A percentile compares a stretch with the other conserved stretches of the same genome.
phyloP scores from a whole-genome alignment of 23 tunicate species.

The Phallusia fumigata region DNA sequence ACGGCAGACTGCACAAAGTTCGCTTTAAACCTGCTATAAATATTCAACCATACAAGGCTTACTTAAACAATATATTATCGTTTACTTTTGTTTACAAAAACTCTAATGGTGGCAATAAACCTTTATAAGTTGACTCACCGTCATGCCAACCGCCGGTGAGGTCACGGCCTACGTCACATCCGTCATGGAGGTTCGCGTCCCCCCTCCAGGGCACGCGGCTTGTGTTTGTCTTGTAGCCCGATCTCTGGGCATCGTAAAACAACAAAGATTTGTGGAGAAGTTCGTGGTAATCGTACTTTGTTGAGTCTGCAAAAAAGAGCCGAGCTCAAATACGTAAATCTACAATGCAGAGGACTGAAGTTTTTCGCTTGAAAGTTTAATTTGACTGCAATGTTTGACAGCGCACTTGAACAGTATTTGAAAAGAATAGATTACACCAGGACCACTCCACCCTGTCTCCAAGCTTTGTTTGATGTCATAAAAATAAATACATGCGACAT shows the following conservation, averaged over 20 bases:
- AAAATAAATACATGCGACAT: too few species aligned
- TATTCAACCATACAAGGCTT: too few species aligned
- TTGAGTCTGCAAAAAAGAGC: neutral
- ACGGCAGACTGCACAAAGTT: too few species aligned
- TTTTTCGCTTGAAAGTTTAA: neutral
- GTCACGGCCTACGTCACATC: constrained; percentile 89
- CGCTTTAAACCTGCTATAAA: too few species aligned
- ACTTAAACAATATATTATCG: too few species aligned
- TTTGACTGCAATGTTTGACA: neutral
- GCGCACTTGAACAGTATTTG: too few species aligned
- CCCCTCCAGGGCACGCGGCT: constrained; percentile 93
- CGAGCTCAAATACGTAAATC: neutral
- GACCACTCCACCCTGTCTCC: too few species aligned
- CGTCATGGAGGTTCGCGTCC: constrained; percentile 82
- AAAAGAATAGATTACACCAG: too few species aligned
- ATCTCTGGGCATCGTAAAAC: constrained; percentile 94
- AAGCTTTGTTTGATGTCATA: too few species aligned
- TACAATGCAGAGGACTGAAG: neutral
- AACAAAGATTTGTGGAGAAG: constrained; percentile 70
- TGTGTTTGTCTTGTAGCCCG: constrained; percentile 66
- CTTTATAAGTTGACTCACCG: constrained; percentile 37
- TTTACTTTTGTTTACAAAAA: neutral
- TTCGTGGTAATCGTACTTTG: constrained; percentile 80
- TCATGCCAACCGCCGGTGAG: constrained; percentile 92
- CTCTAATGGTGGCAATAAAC: neutral